Base-by-base conservation (phyloP, 2,888 invertebrate species). In the Meloe dianella region DNA sequence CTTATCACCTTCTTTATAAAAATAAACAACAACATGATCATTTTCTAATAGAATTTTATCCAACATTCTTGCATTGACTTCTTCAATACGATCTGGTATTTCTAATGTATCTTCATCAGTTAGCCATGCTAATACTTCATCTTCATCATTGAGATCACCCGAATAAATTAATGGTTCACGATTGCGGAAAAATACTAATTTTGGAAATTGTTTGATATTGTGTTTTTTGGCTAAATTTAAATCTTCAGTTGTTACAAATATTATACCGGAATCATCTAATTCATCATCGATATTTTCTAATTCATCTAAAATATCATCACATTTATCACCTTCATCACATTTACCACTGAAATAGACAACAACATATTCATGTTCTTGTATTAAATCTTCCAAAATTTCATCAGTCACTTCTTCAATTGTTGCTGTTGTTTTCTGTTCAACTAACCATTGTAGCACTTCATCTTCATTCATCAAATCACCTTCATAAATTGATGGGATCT, bases 351-450 rank as follows among this genome's bases (percentile, higher is more conserved):
- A 96, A 82, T 94, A 95, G 5, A 94, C 95, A n/a, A 95, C 94
- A 54, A 96, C 95, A 81, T 96, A 96, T 87, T 95, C 95, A 78
- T 95, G 94, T 79, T 95, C 94, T 72, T 93, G 92, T 75, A 96
- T 94, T 29, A 96, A 87, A 77, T 92, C 92, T 68, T 88, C 87
- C 29, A 96, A 84, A 76, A 96, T 95, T 85, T 96, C 95, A 82
- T 96, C 96, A 4, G 95, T 95, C 51, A 96, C 95, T 85, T 96
- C 96, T 85, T 96, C 96, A 76, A 96, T 96, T 6, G 96, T 96
- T 9, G 95, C 95, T 1, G 92, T 91, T 79, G 91, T 91, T 83
- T 96, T 95, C 80, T 96, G 95, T 74, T 94, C 89, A 71, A 95
- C 88, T 1, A 94, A 84, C 96, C 96, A 96, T 75, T 92, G 90